Percentiles rank a stretch among this genome's conserved stretches.
Conservation (phyloP, 1,140 invertebrate species). For the Pogonognathellus flavescens region DNA sequence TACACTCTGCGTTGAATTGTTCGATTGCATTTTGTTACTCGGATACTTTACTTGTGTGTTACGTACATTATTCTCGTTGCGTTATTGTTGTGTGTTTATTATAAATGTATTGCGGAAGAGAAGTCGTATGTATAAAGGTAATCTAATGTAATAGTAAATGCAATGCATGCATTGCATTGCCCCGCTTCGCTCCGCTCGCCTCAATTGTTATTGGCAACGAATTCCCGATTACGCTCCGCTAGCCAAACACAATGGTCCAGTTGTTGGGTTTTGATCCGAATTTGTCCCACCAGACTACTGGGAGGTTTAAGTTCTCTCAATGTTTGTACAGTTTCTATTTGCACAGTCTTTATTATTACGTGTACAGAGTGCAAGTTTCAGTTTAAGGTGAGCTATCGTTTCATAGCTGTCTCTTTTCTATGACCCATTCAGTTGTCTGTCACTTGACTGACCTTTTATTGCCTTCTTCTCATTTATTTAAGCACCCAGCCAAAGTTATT, state of each 20-base stretch:
- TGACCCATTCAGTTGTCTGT: constrained; percentile 46
- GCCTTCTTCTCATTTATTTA: constrained; percentile 46
- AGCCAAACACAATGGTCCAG: constrained; percentile 50
- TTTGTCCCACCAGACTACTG: constrained; percentile 53
- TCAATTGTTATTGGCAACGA: constrained; percentile 56
- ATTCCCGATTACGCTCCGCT: constrained; percentile 58
- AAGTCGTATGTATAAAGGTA: not conserved
- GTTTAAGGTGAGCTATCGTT: constrained; percentile 38
- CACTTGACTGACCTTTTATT: constrained; percentile 48
- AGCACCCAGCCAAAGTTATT: not conserved
- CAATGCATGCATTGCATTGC: constrained; percentile 14
- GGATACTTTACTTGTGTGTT: not conserved
- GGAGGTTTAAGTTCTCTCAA: not conserved
- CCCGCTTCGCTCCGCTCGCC: constrained; percentile 29
- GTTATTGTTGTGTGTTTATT: too few species aligned
- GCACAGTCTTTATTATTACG: constrained; percentile 2
- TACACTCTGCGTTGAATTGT: constrained; percentile 33
- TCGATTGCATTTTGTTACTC: constrained; percentile 47
- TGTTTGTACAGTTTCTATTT: constrained; percentile 18
- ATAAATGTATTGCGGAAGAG: too few species aligned
- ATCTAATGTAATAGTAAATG: constrained; percentile 31
- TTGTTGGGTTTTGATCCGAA: constrained; percentile 60
- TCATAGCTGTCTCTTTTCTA: constrained; percentile 44
- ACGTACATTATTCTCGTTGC: too few species aligned
- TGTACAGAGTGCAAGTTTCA: not conserved